Evolutionary conservation across 2,797 vertebrate genomes (phyloP).

Genomic region (Coracias cyanogaster): DNA sequence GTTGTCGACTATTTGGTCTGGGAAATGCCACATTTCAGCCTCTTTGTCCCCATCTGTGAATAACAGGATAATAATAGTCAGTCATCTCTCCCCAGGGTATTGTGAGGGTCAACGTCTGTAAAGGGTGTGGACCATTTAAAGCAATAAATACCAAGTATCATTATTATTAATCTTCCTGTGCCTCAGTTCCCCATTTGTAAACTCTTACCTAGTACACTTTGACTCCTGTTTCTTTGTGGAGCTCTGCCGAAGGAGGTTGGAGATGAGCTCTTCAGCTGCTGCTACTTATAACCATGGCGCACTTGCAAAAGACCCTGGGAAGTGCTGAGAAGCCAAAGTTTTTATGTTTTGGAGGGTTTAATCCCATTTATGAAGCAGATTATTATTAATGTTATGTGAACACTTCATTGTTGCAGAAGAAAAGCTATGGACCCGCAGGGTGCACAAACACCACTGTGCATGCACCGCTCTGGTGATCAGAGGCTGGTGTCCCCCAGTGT

Average conservation of each 20-base stretch:
- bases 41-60: background rate
- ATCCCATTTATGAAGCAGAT: background rate
- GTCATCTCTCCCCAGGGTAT: background rate
- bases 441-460: background rate
- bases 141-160: constrained; percentile 42
- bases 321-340: background rate
- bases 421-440: background rate
- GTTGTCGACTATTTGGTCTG: background rate
- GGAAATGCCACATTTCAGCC: background rate
- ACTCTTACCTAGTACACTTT: background rate
- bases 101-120: background rate
- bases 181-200: constrained; percentile 44
- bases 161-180: constrained; percentile 61
- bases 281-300: background rate
- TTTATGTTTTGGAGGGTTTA: background rate
- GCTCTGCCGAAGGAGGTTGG: background rate
- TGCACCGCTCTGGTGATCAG: background rate
- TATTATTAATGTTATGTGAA: background rate
- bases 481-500: background rate
- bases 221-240: background rate
- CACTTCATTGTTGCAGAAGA: background rate
- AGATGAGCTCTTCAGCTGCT: background rate
- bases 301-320: background rate
- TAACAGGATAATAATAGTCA: constrained; percentile 36
- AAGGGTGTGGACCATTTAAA: constrained; percentile 44